These are phyloP conservation scores for Sebastes minor DNA, from an alignment of 2,797 vertebrate species.

Conservation along the genomic window DNA sequence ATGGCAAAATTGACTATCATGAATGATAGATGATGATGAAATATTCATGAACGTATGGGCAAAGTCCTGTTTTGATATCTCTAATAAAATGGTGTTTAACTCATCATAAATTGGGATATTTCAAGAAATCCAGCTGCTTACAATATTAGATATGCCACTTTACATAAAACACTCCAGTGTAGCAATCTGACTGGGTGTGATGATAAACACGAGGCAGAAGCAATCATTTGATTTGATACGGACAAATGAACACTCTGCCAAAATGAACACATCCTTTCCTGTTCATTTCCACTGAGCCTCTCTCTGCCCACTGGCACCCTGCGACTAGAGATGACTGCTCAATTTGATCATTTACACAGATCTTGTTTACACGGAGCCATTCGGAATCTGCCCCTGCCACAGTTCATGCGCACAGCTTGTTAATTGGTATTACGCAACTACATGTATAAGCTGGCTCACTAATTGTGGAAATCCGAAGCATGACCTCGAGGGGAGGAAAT, in stretches of 20 bases:
- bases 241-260: conserved; percentile 45
- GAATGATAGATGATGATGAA: no score
- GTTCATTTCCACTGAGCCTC: conserved; percentile 27
- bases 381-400: conserved; percentile 15
- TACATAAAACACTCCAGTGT: conserved; percentile 22
- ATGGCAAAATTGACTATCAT: no score
- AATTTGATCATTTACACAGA: conserved; percentile 48
- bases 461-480: conserved; percentile 45
- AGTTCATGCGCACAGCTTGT: conserved; percentile 10
- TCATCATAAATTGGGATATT: conserved; percentile 1
- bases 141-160: conserved; percentile 5
- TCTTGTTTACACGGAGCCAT: conserved; percentile 39
- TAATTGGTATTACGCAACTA: conserved; percentile 38
- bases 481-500: conserved; percentile 20
- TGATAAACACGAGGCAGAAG: conserved; percentile 35
- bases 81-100: background rate
- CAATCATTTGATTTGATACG: conserved; percentile 52
- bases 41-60: background rate
- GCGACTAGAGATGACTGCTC: conserved; percentile 23
- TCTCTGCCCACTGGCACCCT: conserved; percentile 36
- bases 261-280: conserved; percentile 40
- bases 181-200: background rate
- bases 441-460: conserved; percentile 23
- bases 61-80: background rate
- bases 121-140: background rate